A percentile compares a stretch with the other conserved stretches of the same genome.
phyloP scores from a whole-genome alignment of 2,888 invertebrate species.

The Drosophila phalerata region DNA sequence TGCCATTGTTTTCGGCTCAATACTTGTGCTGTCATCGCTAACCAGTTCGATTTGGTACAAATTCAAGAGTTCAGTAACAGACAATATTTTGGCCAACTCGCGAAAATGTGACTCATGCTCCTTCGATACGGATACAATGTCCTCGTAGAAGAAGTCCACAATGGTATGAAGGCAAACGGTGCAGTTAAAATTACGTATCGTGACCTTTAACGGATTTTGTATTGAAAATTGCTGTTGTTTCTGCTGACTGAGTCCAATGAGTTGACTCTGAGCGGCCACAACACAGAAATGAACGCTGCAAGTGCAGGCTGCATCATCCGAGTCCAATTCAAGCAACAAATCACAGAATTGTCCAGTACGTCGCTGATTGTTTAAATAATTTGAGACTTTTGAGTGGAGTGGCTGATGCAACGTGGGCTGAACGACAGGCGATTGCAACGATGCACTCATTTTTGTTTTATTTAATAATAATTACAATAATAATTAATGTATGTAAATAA shows the following conservation, averaged over 20 bases:
- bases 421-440: slow-evolving; percentile 45
- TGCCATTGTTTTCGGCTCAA: slow-evolving; percentile 15
- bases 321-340: slow-evolving; percentile 70
- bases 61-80: slow-evolving; percentile 80
- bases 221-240: slow-evolving; percentile 84
- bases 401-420: slow-evolving; percentile 80
- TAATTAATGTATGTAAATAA: slow-evolving; percentile 27
- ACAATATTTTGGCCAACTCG: slow-evolving; percentile 81
- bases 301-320: slow-evolving; percentile 63
- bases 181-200: slow-evolving; percentile 82
- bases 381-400: slow-evolving; percentile 83
- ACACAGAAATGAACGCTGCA: slow-evolving; percentile 83
- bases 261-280: slow-evolving; percentile 83
- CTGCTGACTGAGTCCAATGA: slow-evolving; percentile 77
- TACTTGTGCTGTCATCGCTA: slow-evolving; percentile 16
- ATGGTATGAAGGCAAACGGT: slow-evolving; percentile 82
- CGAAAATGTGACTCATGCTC: slow-evolving; percentile 84
- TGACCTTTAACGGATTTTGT: slow-evolving; percentile 83
- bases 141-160: slow-evolving; percentile 84
- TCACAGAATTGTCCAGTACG: slow-evolving; percentile 83
- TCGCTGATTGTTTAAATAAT: slow-evolving; percentile 83
- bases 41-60: slow-evolving; percentile 73
- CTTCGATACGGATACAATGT: slow-evolving; percentile 80
- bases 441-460: slow-evolving; percentile 14
- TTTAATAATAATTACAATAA: slow-evolving; percentile 11